Conservation (phyloP, 2,888 invertebrate species). For the Lithophane semibrunnea region DNA sequence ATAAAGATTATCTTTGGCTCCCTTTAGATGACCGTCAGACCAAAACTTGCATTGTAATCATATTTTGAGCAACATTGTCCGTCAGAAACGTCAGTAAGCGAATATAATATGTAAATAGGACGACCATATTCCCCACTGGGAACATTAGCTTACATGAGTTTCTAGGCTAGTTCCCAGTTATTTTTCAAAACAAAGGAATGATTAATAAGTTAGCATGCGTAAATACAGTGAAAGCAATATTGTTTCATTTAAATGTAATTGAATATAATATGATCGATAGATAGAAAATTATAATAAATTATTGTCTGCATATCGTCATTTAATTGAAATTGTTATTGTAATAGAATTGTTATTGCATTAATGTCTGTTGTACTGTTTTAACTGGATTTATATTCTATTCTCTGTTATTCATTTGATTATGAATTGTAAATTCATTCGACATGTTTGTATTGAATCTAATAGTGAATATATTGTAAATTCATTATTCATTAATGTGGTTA, state of each 20-base stretch:
- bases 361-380: conserved; percentile 18
- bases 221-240: not conserved
- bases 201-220: not conserved
- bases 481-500: conserved; percentile 22
- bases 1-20: too few species aligned
- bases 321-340: conserved; percentile 28
- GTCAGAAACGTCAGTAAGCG: too few species aligned
- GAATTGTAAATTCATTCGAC: conserved; percentile 31
- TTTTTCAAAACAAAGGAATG: not conserved
- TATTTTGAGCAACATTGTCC: too few species aligned
- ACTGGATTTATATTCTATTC: conserved; percentile 16
- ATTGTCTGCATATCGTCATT: conserved; percentile 28
- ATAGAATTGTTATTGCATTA: conserved; percentile 37
- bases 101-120: too few species aligned
- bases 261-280: conserved; percentile 1
- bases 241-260: conserved; percentile 11
- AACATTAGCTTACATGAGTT: not conserved
- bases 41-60: too few species aligned
- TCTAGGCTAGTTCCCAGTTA: not conserved
- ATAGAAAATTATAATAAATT: conserved; percentile 33
- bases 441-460: conserved; percentile 25
- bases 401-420: conserved; percentile 18
- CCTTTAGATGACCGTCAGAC: too few species aligned
- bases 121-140: not conserved
- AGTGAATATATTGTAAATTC: conserved; percentile 4